These are phyloP conservation scores for Nasonia vitripennis DNA, from an alignment of 1,140 invertebrate species.

Conservation along the genomic window DNA sequence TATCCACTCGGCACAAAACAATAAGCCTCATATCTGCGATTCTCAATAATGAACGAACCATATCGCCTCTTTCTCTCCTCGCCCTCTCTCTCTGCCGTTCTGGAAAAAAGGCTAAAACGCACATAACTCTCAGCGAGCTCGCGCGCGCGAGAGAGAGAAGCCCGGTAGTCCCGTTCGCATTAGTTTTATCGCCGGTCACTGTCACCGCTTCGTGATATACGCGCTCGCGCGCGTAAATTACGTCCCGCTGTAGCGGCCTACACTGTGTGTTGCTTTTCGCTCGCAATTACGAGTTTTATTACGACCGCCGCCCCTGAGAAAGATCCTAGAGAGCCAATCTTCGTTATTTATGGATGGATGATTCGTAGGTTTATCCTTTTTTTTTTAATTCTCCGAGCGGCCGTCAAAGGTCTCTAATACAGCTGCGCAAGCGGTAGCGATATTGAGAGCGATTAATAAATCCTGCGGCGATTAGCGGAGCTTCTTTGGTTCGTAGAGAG, in stretches of 20 bases:
- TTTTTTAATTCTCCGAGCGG: background rate
- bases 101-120: background rate
- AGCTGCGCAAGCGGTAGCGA: background rate
- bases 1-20: background rate
- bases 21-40: background rate
- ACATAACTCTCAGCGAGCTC: background rate
- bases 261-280: conserved; percentile 23
- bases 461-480: background rate
- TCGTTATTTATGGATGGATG: conserved; percentile 39
- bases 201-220: conserved; percentile 47
- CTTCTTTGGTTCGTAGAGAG: background rate
- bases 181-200: conserved; percentile 46
- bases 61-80: no score
- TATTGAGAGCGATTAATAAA: conserved; percentile 1
- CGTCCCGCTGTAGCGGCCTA: background rate
- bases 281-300: conserved; percentile 42
- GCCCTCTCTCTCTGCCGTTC: background rate
- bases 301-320: conserved; percentile 1
- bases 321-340: conserved; percentile 34
- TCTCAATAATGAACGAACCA: conserved; percentile 4
- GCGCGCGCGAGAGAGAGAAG: background rate
- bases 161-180: conserved; percentile 41
- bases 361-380: background rate
- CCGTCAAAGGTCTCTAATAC: background rate
- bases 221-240: conserved; percentile 34